Evolutionary conservation across 2,113 vertebrate genomes (phyloP).

Genomic region (Tragelaphus buxtoni): DNA sequence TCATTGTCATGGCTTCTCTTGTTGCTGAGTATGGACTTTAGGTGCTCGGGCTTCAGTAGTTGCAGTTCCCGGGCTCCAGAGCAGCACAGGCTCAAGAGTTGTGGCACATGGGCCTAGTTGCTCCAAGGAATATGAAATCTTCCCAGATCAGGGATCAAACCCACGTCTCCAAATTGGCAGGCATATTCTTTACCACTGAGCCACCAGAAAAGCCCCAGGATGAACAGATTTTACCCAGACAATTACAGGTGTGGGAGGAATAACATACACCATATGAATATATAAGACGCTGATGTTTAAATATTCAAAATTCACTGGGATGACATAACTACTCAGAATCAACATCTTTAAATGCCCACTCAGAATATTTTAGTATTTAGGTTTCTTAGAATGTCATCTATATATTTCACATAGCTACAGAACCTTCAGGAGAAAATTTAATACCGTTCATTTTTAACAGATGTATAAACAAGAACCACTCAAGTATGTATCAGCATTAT

Average conservation of each 20-base stretch:
- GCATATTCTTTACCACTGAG: background rate
- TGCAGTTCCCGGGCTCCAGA: background rate
- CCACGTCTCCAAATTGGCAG: background rate
- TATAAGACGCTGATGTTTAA: background rate
- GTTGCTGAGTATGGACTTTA: background rate
- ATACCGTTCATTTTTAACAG: constrained; percentile 28
- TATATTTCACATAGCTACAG: constrained; percentile 38
- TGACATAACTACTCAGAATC: background rate
- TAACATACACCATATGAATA: background rate
- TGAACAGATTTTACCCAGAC: background rate
- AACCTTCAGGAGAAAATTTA: constrained; percentile 33
- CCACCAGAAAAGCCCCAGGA: background rate
- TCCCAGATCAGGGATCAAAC: background rate
- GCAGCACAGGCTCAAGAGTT: background rate
- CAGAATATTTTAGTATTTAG: constrained; percentile 27
- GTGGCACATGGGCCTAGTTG: background rate
- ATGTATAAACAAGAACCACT: background rate
- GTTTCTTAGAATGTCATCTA: constrained; percentile 47
- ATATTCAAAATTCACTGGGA: background rate
- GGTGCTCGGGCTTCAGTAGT: background rate
- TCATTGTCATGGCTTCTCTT: background rate
- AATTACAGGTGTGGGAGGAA: background rate
- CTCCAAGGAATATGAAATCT: background rate
- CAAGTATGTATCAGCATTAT: constrained; percentile 13
- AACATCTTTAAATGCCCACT: background rate